These are phyloP conservation scores for Salticus scenicus DNA, from an alignment of 2,888 invertebrate genomes.

Conservation along the genomic window DNA sequence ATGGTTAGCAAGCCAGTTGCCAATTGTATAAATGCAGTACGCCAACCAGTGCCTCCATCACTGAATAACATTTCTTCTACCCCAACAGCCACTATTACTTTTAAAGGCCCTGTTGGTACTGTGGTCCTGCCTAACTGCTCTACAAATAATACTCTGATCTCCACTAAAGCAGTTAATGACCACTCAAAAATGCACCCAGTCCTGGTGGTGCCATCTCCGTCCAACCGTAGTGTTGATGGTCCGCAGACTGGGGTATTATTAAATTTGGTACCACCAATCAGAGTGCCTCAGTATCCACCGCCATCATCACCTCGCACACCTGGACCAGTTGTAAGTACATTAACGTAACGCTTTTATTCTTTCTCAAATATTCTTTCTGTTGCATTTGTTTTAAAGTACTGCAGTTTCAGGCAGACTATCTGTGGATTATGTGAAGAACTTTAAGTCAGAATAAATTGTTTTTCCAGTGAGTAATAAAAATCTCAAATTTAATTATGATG, in stretches of 20 bases:
- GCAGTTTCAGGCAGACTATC: no score
- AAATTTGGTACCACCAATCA: conserved; percentile 68
- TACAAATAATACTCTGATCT: conserved; percentile 32
- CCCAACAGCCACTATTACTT: conserved; percentile 52
- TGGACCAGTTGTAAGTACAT: conserved; percentile 46
- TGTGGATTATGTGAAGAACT: no score
- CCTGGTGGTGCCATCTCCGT: conserved; percentile 66
- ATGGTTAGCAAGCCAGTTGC: conserved; percentile 38
- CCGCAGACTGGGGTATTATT: conserved; percentile 60
- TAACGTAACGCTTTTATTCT: no score
- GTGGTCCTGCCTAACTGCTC: conserved; percentile 66
- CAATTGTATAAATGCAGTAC: conserved; percentile 53
- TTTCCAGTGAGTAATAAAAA: no score
- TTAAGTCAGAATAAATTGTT: no score
- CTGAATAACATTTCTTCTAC: conserved; percentile 52
- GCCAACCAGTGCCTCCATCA: conserved; percentile 66
- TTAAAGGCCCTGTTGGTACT: conserved; percentile 65
- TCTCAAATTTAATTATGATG: no score
- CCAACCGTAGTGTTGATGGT: conserved; percentile 60
- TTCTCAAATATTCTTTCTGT: no score
- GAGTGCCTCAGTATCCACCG: conserved; percentile 70
- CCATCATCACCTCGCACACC: conserved; percentile 39
- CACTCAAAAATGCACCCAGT: conserved; percentile 61
- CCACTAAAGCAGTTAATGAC: conserved; percentile 36
- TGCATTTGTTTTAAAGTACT: no score